Evolutionary conservation across 1,140 invertebrate species (phyloP), one percentile per base, ranked within the genome.

Genomic region (Procambarus clarkii): DNA sequence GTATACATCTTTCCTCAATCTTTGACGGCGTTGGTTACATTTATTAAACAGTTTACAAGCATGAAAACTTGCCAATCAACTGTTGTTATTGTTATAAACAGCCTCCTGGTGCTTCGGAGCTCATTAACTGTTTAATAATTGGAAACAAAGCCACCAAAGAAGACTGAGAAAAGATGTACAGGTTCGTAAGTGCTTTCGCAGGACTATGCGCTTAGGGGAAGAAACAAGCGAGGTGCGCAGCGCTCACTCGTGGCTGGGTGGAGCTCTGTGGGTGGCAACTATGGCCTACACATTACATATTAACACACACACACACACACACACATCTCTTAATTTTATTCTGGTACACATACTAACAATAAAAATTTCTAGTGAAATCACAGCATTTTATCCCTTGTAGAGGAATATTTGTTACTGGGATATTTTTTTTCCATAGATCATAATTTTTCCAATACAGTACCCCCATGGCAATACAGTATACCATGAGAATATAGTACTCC

Each of bases 201-300:
- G 34, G 34, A 34, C 34, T 0, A 34, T 34, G 34, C 34, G 34
- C 34, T 34, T 34, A 44, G 2, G 48, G 74, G 45, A 11, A 44
- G 76, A 46, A 4, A 60, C 45, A 44, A 44, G 48, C 7, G 71
- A 69, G 46, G 46, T 74, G 46, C n/a, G 80, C 5, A 13, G 50
- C 15, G 34, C 0, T 83, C n/a, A 54, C 24, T 45, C 0, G 60
- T 83, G 81, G 60, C 81, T 69, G 34, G 81, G 46, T 18, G 81
- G 81, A 83, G 81, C 81, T 83, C 81, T 83, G 58, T 13, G 58
- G 45, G 81, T 15, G 81, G 81, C 81, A 21, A 44, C 60, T 60
- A 82, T 60, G 54, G 81, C 58, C 81, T 69, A 83, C 81, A 69
- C 81, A 83, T n/a, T 50, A 83, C 81, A 83, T 34, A 34, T 34